Conservation (phyloP, 2,797 vertebrate genomes). For the Sebastes umbrosus region DNA sequence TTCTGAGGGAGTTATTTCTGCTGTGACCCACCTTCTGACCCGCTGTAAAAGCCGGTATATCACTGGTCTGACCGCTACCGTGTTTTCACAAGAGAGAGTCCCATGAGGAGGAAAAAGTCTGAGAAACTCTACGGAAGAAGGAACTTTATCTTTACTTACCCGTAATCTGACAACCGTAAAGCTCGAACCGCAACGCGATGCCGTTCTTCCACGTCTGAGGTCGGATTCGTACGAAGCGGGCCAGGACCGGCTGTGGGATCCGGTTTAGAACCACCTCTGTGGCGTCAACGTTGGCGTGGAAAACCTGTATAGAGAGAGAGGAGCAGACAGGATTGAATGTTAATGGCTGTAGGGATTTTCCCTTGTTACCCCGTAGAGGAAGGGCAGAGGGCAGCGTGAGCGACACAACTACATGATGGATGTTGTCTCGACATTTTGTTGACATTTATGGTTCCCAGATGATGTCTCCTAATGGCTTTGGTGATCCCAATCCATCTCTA, state of each 20-base stretch:
- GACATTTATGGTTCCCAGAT: background rate
- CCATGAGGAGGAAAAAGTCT: slow-evolving; percentile 14
- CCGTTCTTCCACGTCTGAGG: slow-evolving; percentile 95
- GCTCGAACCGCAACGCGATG: slow-evolving; percentile 93
- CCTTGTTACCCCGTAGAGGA: background rate
- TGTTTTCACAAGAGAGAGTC: slow-evolving; percentile 34
- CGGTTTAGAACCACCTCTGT: slow-evolving; percentile 95
- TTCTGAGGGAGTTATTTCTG: slow-evolving; percentile 16
- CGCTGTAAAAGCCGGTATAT: slow-evolving; percentile 13
- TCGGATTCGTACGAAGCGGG: slow-evolving; percentile 92
- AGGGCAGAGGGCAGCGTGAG: background rate
- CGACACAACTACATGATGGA: background rate
- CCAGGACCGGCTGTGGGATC: slow-evolving; percentile 91
- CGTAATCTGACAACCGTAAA: slow-evolving; percentile 97
- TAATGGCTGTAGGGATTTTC: background rate
- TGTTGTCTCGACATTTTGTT: background rate
- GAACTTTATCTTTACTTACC: slow-evolving; percentile 76
- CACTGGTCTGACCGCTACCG: background rate
- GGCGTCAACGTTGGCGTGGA: slow-evolving; percentile 91
- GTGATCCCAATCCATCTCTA: background rate
- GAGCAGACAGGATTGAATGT: background rate
- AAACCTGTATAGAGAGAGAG: slow-evolving; percentile 80
- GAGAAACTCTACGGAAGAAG: background rate
- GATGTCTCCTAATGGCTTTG: background rate
- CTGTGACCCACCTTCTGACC: slow-evolving; percentile 33